Evolutionary conservation across 2,888 invertebrate genomes (phyloP).

Genomic region (Neoaliturus tenellus): DNA sequence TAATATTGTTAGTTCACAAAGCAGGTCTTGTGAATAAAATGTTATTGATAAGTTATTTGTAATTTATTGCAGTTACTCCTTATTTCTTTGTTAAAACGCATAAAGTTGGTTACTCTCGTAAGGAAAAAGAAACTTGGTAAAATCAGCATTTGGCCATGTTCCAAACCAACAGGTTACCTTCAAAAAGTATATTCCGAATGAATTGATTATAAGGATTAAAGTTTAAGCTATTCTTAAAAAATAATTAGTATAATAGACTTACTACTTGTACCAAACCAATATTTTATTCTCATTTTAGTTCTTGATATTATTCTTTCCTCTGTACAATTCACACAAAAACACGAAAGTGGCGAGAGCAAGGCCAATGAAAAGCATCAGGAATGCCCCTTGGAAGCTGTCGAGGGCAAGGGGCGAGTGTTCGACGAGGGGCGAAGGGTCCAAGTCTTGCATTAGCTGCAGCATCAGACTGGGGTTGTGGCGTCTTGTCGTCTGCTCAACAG

Average conservation of each 20-base stretch:
- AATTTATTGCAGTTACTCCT: not conserved
- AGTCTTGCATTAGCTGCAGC: not conserved
- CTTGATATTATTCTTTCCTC: not conserved
- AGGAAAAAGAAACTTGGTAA: too few relatives aligned
- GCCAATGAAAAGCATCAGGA: not conserved
- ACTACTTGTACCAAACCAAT: too few relatives aligned
- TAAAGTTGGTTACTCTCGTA: too few relatives aligned
- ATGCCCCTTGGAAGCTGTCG: constrained; percentile 16
- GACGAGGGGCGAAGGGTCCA: not conserved
- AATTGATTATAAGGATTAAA: too few relatives aligned
- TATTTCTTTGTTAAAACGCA: not conserved
- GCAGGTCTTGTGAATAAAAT: constrained; percentile 12
- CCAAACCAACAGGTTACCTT: too few relatives aligned
- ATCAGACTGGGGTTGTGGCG: not conserved
- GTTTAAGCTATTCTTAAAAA: too few relatives aligned
- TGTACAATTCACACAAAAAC: not conserved
- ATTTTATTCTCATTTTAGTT: too few relatives aligned
- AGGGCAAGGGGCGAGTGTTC: not conserved
- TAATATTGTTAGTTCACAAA: not conserved
- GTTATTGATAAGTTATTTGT: not conserved
- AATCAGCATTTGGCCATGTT: too few relatives aligned
- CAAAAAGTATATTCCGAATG: too few relatives aligned
- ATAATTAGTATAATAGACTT: too few relatives aligned
- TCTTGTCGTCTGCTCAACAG: not conserved
- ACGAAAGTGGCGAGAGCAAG: not conserved